Base-by-base conservation (phyloP, 2,113 vertebrate genomes). In the Festucalex cinctus region DNA sequence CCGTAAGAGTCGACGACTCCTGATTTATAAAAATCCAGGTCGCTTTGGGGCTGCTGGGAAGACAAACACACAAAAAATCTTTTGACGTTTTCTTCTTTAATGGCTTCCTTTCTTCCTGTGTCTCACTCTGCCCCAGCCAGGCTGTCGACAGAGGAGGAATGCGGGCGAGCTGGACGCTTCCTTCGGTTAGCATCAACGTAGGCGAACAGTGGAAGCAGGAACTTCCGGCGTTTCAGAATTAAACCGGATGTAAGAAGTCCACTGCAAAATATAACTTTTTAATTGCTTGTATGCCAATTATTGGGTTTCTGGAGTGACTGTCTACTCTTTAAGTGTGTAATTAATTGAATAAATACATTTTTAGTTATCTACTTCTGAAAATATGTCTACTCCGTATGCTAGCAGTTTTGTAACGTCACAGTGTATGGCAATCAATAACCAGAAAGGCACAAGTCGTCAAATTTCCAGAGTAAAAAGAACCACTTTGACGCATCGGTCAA, bases 141-240 rank as follows among this genome's bases (percentile, higher is more conserved):
- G 83, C 89, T 89, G 86, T 78, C 37, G 60, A 43, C n/a, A 88
- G 84, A 88, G 81, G 81, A 90, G 91, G 91, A 93, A 92, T 91
- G 90, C 91, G 89, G 88, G 72, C 85, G 84, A 84, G 74, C 88
- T 80, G 87, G 83, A 86, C 24, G 60, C 60, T 43, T 62, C 39
- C 22, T 75, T 61, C 69, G 69, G 32, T 75, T 59, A 62, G 63
- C 53, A 17, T 56, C 32, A 12, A 22, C 59, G 65, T 69, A 70
- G 75, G 1, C 1, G 0, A 14, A 5, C 32, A 0, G 4, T 0
- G 0, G 0, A 0, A 16, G 26, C 0, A 0, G 0, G 0, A 0
- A 8, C 63, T 51, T 86, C 87, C 81, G 78, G 63, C 0, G 9
- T 87, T 85, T 84, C 83, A 88, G 68, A 86, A 44, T 84, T 79